Conservation (phyloP, 2,797 vertebrate species). For the Eulemur coronatus region DNA sequence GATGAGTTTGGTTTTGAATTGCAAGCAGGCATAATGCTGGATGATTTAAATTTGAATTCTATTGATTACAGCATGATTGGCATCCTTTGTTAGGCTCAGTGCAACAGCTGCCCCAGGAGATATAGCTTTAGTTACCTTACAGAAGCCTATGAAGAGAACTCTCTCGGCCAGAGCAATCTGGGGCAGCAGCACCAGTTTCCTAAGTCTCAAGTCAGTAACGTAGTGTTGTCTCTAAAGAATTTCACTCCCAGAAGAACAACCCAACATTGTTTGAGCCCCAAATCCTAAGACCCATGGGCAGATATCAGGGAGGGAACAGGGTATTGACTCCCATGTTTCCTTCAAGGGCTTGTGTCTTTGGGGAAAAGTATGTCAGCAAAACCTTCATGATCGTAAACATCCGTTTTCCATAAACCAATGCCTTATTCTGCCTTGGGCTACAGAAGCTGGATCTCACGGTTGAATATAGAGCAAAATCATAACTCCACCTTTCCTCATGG, state of each 20-base stretch:
- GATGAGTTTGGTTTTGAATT: slow-evolving; percentile 16
- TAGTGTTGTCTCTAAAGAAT: neutral
- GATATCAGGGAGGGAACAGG: neutral
- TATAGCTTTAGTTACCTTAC: neutral
- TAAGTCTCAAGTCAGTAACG: neutral
- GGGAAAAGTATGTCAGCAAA: neutral
- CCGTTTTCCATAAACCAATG: neutral
- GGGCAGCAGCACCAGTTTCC: neutral
- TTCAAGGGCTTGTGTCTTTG: neutral
- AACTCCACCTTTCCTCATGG: neutral
- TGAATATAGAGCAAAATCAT: neutral
- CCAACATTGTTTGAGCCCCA: neutral
- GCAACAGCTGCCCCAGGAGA: neutral
- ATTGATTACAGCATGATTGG: neutral
- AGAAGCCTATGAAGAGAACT: neutral
- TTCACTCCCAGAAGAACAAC: neutral
- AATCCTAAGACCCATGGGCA: neutral
- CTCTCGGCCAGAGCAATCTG: neutral
- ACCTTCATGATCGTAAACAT: neutral
- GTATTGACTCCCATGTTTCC: neutral
- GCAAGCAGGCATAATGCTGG: neutral
- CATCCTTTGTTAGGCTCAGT: neutral
- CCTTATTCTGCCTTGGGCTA: neutral
- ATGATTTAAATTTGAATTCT: slow-evolving; percentile 15
- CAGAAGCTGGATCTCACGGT: neutral